A percentile compares a stretch with the other conserved stretches of the same genome.
These are phyloP conservation scores for Temnothorax longispinosus DNA, from an alignment of 1,140 invertebrate species.

Conservation along the genomic window DNA sequence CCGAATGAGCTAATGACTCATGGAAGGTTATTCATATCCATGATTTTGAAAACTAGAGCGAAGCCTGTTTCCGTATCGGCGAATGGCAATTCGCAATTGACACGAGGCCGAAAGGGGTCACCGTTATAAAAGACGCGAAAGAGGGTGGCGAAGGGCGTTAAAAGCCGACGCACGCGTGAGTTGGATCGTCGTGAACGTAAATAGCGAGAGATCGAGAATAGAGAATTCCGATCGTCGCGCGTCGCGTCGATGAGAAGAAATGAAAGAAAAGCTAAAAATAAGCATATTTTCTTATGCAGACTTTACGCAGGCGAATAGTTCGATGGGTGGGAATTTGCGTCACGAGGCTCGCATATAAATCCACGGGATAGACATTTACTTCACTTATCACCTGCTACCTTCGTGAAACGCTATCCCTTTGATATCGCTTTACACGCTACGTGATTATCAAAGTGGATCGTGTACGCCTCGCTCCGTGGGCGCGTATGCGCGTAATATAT, in stretches of 20 bases:
- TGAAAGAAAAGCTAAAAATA: constrained; percentile 24
- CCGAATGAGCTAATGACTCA: constrained; percentile 45
- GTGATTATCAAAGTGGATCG: constrained; percentile 69
- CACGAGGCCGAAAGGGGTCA: constrained; percentile 24
- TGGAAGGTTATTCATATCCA: constrained; percentile 58
- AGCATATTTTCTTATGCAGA: neutral
- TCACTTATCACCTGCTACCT: constrained; percentile 72
- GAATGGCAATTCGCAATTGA: constrained; percentile 23
- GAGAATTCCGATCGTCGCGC: neutral
- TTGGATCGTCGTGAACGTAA: neutral
- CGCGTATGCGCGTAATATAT: constrained; percentile 21
- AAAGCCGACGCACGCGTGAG: neutral
- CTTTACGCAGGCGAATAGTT: constrained; percentile 20
- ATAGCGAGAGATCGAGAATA: neutral
- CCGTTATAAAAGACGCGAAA: constrained; percentile 8
- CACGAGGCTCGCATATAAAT: constrained; percentile 69
- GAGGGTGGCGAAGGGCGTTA: neutral
- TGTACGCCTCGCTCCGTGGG: constrained; percentile 25
- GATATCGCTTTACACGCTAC: constrained; percentile 72
- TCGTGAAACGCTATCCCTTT: constrained; percentile 71
- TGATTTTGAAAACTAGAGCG: constrained; percentile 61
- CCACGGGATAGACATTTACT: constrained; percentile 64
- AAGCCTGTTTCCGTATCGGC: constrained; percentile 61
- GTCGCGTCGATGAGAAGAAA: neutral
- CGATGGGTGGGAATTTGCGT: constrained; percentile 54